Evolutionary conservation across 2,113 vertebrate genomes (phyloP).

Genomic region (Macaca nemestrina): DNA sequence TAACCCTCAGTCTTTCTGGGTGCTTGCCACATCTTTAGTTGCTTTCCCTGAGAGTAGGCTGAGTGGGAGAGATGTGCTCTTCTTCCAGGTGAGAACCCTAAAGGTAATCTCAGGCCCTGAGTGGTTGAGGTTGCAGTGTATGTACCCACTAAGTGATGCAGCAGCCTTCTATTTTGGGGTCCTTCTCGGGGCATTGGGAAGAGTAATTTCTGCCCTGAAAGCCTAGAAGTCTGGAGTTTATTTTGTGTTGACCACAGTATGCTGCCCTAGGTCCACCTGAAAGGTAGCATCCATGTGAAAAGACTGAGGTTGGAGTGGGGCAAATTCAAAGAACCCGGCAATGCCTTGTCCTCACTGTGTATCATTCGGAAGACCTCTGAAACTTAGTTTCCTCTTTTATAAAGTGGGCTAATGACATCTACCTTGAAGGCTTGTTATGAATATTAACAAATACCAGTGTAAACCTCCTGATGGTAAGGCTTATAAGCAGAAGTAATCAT

Average conservation of each 20-base stretch:
- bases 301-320: not conserved
- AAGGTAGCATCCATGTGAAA: not conserved
- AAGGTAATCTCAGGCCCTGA: not conserved
- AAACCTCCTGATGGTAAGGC: not conserved
- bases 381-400: not conserved
- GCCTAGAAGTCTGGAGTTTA: not conserved
- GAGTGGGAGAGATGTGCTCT: not conserved
- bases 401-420: not conserved
- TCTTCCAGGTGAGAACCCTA: conserved; percentile 1
- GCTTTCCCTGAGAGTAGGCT: not conserved
- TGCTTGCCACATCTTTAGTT: not conserved
- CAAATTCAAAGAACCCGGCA: not conserved
- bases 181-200: not conserved
- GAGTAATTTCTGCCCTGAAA: not conserved
- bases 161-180: not conserved
- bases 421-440: not conserved
- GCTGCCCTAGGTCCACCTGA: not conserved
- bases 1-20: not conserved
- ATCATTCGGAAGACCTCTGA: not conserved
- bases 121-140: not conserved
- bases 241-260: not conserved
- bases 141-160: not conserved
- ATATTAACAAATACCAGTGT: not conserved
- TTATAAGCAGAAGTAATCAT: not conserved
- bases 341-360: not conserved